Percentiles rank a stretch among this genome's conserved stretches.
Conservation (phyloP, 1,140 invertebrate genomes). For the Ruditapes philippinarum region DNA sequence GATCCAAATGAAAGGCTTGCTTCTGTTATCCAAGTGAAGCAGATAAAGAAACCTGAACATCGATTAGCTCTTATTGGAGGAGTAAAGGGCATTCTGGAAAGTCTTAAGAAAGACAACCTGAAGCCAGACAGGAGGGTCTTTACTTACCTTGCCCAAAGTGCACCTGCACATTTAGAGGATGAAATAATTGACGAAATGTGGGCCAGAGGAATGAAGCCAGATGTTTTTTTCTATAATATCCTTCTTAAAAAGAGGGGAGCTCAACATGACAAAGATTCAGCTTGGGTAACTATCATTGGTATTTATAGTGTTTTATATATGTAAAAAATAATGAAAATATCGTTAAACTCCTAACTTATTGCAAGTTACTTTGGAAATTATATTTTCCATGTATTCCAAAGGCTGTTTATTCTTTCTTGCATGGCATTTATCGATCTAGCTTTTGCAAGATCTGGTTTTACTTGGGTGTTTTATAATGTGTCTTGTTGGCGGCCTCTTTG, state of each 20-base stretch:
- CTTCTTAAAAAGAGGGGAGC: slow-evolving; percentile 92
- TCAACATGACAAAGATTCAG: neutral
- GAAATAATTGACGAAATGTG: slow-evolving; percentile 89
- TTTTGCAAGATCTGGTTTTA: neutral
- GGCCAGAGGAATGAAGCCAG: slow-evolving; percentile 89
- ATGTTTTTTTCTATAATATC: slow-evolving; percentile 95
- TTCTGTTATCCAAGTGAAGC: slow-evolving; percentile 27
- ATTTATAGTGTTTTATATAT: neutral
- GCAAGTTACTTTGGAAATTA: neutral
- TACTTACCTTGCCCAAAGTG: slow-evolving; percentile 91
- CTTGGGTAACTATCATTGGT: neutral
- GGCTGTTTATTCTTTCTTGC: neutral
- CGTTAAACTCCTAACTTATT: neutral
- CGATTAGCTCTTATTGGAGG: slow-evolving; percentile 93
- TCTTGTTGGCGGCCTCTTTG: too few species aligned
- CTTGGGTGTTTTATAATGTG: too few species aligned
- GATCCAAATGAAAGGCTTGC: slow-evolving; percentile 26
- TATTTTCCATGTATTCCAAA: neutral
- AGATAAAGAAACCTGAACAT: slow-evolving; percentile 55
- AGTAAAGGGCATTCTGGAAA: slow-evolving; percentile 90
- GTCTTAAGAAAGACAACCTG: slow-evolving; percentile 90
- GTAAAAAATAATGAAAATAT: too few species aligned
- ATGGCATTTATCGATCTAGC: neutral
- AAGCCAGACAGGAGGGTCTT: slow-evolving; percentile 93
- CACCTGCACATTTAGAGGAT: slow-evolving; percentile 90